These are phyloP conservation scores for Oreochromis mossambicus DNA, from an alignment of 2,797 vertebrate genomes.

Conservation along the genomic window DNA sequence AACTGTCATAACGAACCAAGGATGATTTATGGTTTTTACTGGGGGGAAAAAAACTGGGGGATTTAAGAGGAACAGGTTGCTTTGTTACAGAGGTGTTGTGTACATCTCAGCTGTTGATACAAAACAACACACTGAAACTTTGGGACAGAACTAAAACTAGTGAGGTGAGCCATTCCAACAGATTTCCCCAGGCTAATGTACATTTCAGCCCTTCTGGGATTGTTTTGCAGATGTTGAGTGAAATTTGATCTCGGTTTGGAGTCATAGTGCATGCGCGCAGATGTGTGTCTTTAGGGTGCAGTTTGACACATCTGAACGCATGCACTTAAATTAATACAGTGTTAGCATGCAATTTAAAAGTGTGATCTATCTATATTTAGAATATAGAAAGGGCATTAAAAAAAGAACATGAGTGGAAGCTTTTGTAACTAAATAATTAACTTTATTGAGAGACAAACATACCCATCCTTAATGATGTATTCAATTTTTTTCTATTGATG, in stretches of 20 bases:
- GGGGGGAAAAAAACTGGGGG: conserved; percentile 30
- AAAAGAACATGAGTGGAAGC: neutral
- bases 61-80: conserved; percentile 46
- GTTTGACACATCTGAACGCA: neutral
- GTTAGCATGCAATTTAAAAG: conserved; percentile 2
- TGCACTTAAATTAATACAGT: conserved; percentile 12
- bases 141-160: conserved; percentile 20
- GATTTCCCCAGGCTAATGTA: conserved; percentile 48
- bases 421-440: neutral
- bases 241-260: conserved; percentile 36
- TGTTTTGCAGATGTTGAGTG: conserved; percentile 34
- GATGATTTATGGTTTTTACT: conserved; percentile 69
- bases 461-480: neutral
- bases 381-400: neutral
- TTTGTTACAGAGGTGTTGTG: conserved; percentile 41
- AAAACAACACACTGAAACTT: conserved; percentile 42
- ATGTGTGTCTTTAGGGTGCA: neutral
- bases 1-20: conserved; percentile 60
- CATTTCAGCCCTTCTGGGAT: conserved; percentile 33
- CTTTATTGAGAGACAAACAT: neutral
- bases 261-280: neutral
- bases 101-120: conserved; percentile 3
- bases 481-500: neutral
- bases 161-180: conserved; percentile 28
- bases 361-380: neutral